These are phyloP conservation scores for Muscicapa adusta DNA, from an alignment of 2,113 vertebrate species.

Conservation along the genomic window DNA sequence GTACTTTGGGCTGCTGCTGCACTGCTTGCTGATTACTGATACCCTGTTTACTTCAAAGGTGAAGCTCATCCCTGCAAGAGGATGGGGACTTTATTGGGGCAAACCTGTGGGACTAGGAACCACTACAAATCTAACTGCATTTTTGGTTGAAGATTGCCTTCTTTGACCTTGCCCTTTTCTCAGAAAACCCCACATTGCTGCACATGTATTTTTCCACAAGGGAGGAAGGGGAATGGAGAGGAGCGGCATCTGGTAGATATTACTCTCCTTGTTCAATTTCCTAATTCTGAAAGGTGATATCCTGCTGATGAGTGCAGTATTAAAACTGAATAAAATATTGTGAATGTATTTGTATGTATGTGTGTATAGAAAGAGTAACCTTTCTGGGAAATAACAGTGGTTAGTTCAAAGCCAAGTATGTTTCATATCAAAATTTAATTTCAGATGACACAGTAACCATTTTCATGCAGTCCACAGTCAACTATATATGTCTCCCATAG, in stretches of 20 bases:
- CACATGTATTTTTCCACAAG: slow-evolving; percentile 63
- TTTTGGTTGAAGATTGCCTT: slow-evolving; percentile 66
- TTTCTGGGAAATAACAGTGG: background rate
- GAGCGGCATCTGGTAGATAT: slow-evolving; percentile 61
- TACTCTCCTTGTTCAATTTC: slow-evolving; percentile 63
- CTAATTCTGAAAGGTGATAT: slow-evolving; percentile 56
- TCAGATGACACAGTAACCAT: background rate
- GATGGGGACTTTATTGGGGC: slow-evolving; percentile 60
- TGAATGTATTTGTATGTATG: background rate
- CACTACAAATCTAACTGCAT: slow-evolving; percentile 56
- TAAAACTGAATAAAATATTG: background rate
- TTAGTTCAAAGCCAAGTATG: background rate
- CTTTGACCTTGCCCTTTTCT: slow-evolving; percentile 65
- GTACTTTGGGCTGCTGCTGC: background rate
- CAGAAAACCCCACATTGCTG: slow-evolving; percentile 55
- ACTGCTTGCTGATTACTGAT: slow-evolving; percentile 46
- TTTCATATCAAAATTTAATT: background rate
- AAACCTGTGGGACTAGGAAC: slow-evolving; percentile 63
- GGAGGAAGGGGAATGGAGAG: slow-evolving; percentile 63
- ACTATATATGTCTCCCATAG: background rate
- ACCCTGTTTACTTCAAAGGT: slow-evolving; percentile 65
- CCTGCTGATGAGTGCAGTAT: slow-evolving; percentile 47
- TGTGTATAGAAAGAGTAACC: background rate
- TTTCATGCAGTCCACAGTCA: background rate
- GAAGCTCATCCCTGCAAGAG: slow-evolving; percentile 61